phyloP scores from a whole-genome alignment of 1,140 invertebrate species.

The Euura lappo region DNA sequence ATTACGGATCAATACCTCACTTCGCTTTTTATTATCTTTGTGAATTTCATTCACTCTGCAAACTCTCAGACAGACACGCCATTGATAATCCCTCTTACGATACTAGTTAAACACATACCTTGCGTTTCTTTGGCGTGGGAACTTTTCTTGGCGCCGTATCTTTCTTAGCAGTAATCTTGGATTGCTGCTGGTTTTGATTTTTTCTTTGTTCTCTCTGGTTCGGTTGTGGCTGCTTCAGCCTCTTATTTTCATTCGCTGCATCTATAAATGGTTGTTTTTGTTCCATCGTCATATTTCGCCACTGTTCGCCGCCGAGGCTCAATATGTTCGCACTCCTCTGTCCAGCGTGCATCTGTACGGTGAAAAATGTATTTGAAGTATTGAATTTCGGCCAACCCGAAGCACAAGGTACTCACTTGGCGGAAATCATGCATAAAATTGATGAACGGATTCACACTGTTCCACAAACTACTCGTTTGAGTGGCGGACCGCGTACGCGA shows the following conservation, averaged over 20 bases:
- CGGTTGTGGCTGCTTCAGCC: background rate
- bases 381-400: background rate
- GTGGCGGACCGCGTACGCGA: conserved; percentile 23
- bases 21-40: too few species aligned
- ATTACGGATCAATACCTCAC: too few species aligned
- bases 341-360: conserved; percentile 22
- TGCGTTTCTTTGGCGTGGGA: background rate
- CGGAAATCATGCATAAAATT: conserved; percentile 47
- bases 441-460: conserved; percentile 41
- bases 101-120: background rate
- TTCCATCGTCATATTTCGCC: conserved; percentile 39
- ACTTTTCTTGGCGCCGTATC: background rate
- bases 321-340: conserved; percentile 30
- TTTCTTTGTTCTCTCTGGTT: background rate
- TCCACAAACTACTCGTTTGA: conserved; percentile 24
- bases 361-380: too few species aligned
- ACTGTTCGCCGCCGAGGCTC: conserved; percentile 39
- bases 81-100: too few species aligned
- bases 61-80: too few species aligned
- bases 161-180: background rate
- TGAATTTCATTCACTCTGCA: too few species aligned
- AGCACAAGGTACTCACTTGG: conserved; percentile 30
- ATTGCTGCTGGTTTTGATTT: background rate
- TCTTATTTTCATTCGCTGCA: conserved; percentile 35
- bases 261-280: conserved; percentile 44